Evolutionary conservation across 1,140 invertebrate species (phyloP).

Genomic region (Neotoxoptera formosana): DNA sequence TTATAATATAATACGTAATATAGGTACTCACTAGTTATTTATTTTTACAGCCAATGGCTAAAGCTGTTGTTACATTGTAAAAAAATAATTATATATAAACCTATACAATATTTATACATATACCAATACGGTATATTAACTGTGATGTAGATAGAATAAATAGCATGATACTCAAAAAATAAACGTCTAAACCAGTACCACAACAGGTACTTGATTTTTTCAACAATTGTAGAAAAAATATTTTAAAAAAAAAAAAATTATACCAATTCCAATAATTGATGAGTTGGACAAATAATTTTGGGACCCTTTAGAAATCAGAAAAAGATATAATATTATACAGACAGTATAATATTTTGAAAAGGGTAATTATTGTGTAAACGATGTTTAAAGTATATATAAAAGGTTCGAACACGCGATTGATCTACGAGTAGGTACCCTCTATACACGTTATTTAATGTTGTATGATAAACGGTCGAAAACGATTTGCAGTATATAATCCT

Average conservation of each 20-base stretch:
- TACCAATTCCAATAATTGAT: not conserved
- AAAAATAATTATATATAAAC: not conserved
- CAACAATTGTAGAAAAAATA: not conserved
- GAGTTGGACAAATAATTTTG: not conserved
- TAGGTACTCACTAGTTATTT: not conserved
- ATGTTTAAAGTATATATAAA: not conserved
- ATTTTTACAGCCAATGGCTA: not conserved
- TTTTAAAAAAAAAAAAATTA: not conserved
- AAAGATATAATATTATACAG: constrained; percentile 5
- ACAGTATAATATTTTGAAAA: constrained; percentile 1
- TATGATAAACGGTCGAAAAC: constrained; percentile 18
- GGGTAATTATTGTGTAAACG: constrained; percentile 45
- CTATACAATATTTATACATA: not conserved
- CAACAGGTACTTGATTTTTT: not conserved
- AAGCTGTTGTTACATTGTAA: not conserved
- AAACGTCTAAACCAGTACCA: not conserved
- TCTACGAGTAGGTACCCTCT: not conserved
- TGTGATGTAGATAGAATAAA: not conserved
- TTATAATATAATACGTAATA: not conserved
- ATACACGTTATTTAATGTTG: not conserved
- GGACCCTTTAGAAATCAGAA: not conserved
- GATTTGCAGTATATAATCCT: not conserved
- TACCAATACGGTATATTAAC: not conserved
- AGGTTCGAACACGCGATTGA: constrained; percentile 38
- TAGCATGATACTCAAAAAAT: not conserved